Conservation (phyloP, 2,888 invertebrate species). For the Andrena praecox region DNA sequence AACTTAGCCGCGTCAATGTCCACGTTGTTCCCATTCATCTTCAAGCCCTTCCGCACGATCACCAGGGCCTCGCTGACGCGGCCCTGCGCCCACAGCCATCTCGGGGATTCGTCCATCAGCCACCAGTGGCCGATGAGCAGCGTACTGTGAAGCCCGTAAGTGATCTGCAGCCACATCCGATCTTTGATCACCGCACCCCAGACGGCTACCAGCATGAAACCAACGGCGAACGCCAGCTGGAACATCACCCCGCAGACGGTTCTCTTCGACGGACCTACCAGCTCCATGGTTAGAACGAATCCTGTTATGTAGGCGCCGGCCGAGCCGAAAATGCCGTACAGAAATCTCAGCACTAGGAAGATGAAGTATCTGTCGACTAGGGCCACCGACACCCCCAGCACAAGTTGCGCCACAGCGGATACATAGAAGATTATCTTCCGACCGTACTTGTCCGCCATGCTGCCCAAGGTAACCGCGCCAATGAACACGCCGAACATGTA, state of each 20-base stretch:
- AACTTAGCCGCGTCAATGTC: constrained; percentile 87
- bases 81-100: constrained; percentile 95
- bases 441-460: constrained; percentile 92
- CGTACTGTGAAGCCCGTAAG: constrained; percentile 91
- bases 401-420: constrained; percentile 90
- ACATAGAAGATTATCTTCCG: constrained; percentile 92
- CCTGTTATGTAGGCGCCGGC: constrained; percentile 90
- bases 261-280: constrained; percentile 92
- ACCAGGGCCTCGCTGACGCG: constrained; percentile 90
- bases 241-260: constrained; percentile 93
- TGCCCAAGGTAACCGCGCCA: constrained; percentile 92
- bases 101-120: constrained; percentile 95
- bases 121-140: constrained; percentile 93
- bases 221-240: constrained; percentile 91
- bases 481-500: constrained; percentile 94
- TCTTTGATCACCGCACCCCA: constrained; percentile 93
- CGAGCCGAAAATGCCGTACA: constrained; percentile 93
- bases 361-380: constrained; percentile 92
- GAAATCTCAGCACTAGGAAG: constrained; percentile 89
- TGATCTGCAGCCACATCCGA: constrained; percentile 89
- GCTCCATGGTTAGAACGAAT: constrained; percentile 92
- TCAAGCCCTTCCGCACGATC: constrained; percentile 91
- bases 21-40: constrained; percentile 89
- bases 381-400: constrained; percentile 89
- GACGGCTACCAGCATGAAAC: constrained; percentile 93